Conservation (phyloP, 1,140 invertebrate species). For the Ganaspis sp. region DNA sequence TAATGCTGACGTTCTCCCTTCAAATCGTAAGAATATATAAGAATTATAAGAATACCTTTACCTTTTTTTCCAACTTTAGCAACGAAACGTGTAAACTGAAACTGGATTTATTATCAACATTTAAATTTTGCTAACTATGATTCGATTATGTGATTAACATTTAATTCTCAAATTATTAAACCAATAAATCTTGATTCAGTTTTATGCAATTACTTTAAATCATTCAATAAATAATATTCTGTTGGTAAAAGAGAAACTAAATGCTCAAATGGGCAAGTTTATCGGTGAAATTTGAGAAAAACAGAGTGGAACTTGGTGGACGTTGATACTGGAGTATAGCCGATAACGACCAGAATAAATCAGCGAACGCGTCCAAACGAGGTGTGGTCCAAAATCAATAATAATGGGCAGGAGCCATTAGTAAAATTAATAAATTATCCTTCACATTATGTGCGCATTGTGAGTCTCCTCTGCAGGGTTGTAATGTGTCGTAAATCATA, state of each 20-base stretch:
- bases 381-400: conserved; percentile 75
- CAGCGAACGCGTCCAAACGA: conserved; percentile 68
- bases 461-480: conserved; percentile 65
- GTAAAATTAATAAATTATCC: conserved; percentile 78
- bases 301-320: conserved; percentile 36
- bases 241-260: not conserved
- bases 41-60: too few relatives aligned
- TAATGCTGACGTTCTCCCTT: conserved; percentile 48
- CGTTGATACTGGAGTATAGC: conserved; percentile 53
- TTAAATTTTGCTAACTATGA: too few relatives aligned
- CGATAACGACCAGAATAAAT: conserved; percentile 63
- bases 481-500: conserved; percentile 76
- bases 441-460: conserved; percentile 76
- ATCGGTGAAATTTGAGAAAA: conserved; percentile 44
- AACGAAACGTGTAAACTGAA: too few relatives aligned
- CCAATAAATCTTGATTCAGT: too few relatives aligned
- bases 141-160: not conserved
- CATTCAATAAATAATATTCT: not conserved
- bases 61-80: too few relatives aligned
- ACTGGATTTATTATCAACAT: too few relatives aligned
- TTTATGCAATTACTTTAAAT: not conserved
- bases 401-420: conserved; percentile 77
- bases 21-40: not conserved
- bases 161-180: not conserved
- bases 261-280: not conserved